Percentiles rank a stretch among this genome's conserved stretches.
Evolutionary conservation across 2,113 vertebrate genomes (phyloP).

Genomic region (Apistogramma diplotaenia): DNA sequence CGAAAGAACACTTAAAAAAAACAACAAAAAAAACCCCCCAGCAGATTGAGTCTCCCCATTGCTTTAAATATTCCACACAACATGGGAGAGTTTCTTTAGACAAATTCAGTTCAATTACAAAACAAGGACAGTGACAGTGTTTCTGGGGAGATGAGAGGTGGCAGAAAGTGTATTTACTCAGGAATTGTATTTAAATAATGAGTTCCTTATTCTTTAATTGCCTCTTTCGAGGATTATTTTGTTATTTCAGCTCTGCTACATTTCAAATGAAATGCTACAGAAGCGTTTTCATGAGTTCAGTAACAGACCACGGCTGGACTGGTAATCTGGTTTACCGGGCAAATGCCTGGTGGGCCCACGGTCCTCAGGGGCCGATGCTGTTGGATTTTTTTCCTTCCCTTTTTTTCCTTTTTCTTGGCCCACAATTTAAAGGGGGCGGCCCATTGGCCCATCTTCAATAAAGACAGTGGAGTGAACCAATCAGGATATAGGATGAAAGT

Average conservation of each 20-base stretch:
- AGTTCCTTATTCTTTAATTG: neutral
- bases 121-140: neutral
- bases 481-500: no score
- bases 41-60: neutral
- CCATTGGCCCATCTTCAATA: no score
- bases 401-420: no score
- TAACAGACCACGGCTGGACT: no score
- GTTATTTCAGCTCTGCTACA: neutral
- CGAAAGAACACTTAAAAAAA: neutral
- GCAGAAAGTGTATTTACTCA: neutral
- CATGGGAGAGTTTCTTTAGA: neutral
- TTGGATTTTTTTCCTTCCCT: no score
- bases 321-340: no score
- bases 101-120: neutral
- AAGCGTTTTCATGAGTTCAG: neutral
- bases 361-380: no score
- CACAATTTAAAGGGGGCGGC: no score
- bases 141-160: neutral
- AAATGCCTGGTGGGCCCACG: no score
- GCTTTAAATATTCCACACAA: constrained; percentile 5
- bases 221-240: neutral
- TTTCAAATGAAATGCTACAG: neutral
- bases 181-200: neutral
- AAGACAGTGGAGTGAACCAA: no score
- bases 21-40: neutral